phyloP scores from a whole-genome alignment of 1,140 invertebrate genomes.

The Dysdera silvatica region DNA sequence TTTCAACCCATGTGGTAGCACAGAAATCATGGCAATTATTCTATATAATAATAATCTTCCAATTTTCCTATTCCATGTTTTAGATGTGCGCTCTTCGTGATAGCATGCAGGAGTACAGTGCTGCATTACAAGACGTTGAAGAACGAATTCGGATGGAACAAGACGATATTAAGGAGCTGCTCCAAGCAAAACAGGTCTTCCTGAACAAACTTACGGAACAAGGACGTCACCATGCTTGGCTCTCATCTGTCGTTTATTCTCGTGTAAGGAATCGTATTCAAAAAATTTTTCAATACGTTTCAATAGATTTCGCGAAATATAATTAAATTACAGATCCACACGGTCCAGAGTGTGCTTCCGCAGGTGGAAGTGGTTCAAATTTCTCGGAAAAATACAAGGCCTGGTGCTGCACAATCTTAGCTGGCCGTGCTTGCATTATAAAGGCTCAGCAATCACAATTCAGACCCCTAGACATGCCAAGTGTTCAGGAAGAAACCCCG shows the following conservation, averaged over 20 bases:
- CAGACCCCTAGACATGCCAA: too few species aligned
- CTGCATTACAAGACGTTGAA: conserved; percentile 50
- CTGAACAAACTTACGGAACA: conserved; percentile 52
- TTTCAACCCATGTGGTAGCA: too few species aligned
- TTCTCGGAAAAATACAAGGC: too few species aligned
- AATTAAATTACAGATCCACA: too few species aligned
- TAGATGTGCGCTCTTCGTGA: conserved; percentile 50
- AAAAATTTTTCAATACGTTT: background rate
- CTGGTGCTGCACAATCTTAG: too few species aligned
- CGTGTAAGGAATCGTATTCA: conserved; percentile 35
- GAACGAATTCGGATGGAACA: conserved; percentile 33
- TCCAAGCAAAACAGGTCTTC: conserved; percentile 49
- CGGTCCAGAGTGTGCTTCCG: too few species aligned
- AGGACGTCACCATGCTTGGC: conserved; percentile 56
- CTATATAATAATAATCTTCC: background rate
- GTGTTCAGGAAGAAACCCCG: too few species aligned
- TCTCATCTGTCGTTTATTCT: conserved; percentile 54
- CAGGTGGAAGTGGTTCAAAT: too few species aligned
- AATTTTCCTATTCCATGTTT: background rate
- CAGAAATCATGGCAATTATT: too few species aligned
- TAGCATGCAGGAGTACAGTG: conserved; percentile 52
- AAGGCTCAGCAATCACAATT: too few species aligned
- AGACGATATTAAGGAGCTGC: conserved; percentile 46
- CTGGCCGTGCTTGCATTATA: too few species aligned
- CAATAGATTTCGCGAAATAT: background rate